Conservation (phyloP, 2,113 vertebrate species). For the Pterocles gutturalis region DNA sequence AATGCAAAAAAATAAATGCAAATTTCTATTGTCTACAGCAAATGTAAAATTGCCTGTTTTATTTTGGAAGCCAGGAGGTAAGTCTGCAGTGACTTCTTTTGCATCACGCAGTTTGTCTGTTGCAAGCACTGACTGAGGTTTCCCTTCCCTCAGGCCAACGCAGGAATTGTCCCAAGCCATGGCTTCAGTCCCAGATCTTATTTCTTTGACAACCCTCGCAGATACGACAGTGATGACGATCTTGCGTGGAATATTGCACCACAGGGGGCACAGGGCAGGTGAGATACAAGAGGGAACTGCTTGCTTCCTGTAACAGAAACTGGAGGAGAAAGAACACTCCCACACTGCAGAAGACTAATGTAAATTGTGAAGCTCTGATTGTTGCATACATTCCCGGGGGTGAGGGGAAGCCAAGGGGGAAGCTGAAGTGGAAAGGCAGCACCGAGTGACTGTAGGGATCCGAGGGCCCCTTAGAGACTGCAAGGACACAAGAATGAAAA, state of each 20-base stretch:
- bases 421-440: not conserved
- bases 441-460: too few species aligned
- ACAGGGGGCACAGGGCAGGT: slow-evolving; percentile 91
- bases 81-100: not conserved
- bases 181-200: slow-evolving; percentile 91
- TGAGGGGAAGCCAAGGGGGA: not conserved
- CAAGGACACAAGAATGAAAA: not conserved
- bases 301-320: not conserved
- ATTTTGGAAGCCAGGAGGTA: not conserved
- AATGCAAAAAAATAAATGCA: not conserved
- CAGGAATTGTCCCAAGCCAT: slow-evolving; percentile 87
- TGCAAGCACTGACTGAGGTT: not conserved
- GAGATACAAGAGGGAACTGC: not conserved
- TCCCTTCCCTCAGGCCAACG: slow-evolving; percentile 77
- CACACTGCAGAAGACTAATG: not conserved
- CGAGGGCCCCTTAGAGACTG: not conserved
- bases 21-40: not conserved
- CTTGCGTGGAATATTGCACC: slow-evolving; percentile 92
- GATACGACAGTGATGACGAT: slow-evolving; percentile 96
- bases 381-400: not conserved
- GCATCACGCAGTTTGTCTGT: not conserved
- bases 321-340: not conserved
- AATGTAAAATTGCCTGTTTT: not conserved
- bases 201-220: slow-evolving; percentile 96
- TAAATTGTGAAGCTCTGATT: not conserved